Base-by-base conservation (phyloP, 1,140 invertebrate species). In the Brachionus manjavacas region DNA sequence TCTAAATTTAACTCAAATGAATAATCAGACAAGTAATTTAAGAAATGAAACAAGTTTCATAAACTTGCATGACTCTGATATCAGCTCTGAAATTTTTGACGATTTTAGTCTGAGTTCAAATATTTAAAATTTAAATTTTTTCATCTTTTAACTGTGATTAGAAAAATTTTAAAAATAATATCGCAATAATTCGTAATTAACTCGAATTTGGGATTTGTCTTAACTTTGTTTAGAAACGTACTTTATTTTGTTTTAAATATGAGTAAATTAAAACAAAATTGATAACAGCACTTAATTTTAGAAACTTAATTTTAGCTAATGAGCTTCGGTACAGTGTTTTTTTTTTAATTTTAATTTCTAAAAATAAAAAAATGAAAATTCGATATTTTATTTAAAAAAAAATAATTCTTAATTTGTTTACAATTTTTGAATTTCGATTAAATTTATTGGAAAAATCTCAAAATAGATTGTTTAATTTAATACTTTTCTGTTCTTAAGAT, bases 401-500 rank as follows among this genome's bases (percentile, higher is more conserved):
- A 52, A 31, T 4, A 31, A 31, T 31, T 52, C 16, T 6, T 52
- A 16, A n/a, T 3, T 52, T 52, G 6, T 35, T 52, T 52, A 16
- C 46, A 16, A 16, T 3, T 52, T n/a, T 52, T 52, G 12, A 52
- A 52, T 52, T 52, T 52, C 31, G 31, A 35, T 35, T 35, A 16
- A 14, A 9, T 16, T 31, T 68, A n/a, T 49, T 7, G 35, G n/a
- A 39, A 35, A 64, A 80, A 1, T 64, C 6, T 60, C 23, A 25
- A 25, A 8, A 7, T 9, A 20, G 1, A 9, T 60, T 8, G 4
- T 23, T 31, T 3, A 39, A 23, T 80, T 41, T 12, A 55, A 41
- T 14, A 41, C 85, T 66, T 88, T 91, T 81, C 93, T 88, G 84
- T 92, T 88, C 74, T 91, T 90, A 85, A 94, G 89, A 89, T 94